Evolutionary conservation across 2,888 invertebrate genomes (phyloP).

Genomic region (Theristus sp.): DNA sequence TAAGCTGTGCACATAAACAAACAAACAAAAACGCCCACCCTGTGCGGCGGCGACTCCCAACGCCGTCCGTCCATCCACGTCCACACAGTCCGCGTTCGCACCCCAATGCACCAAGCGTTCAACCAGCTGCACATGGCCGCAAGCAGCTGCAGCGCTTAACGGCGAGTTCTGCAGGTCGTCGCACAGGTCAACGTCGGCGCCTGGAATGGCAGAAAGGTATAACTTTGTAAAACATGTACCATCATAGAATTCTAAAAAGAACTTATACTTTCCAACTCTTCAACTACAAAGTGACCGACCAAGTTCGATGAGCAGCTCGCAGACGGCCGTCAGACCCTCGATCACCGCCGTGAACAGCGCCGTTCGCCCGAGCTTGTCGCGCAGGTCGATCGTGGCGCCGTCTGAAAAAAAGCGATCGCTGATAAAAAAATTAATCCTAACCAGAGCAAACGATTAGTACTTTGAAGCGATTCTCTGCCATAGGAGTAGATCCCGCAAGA

Average conservation of each 20-base stretch:
- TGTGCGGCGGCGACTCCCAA: conserved; percentile 35
- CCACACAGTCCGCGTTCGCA: conserved; percentile 75
- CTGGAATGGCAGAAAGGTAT: conserved; percentile 38
- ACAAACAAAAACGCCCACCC: conserved; percentile 2
- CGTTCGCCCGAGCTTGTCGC: conserved; percentile 68
- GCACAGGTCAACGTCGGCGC: conserved; percentile 71
- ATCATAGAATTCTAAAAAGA: too few relatives aligned
- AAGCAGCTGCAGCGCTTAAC: conserved; percentile 31
- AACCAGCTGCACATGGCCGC: conserved; percentile 27
- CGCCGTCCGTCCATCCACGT: conserved; percentile 73
- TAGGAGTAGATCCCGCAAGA: too few relatives aligned
- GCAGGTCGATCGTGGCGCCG: conserved; percentile 59
- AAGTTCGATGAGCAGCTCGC: conserved; percentile 63
- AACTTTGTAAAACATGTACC: too few relatives aligned
- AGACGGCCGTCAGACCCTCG: conserved; percentile 75
- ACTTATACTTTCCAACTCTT: too few relatives aligned
- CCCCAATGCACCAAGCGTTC: conserved; percentile 10
- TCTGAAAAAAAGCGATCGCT: not conserved
- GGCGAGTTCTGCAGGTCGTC: conserved; percentile 64
- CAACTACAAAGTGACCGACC: too few relatives aligned
- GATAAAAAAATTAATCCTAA: too few relatives aligned
- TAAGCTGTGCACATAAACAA: not conserved
- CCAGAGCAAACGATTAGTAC: too few relatives aligned
- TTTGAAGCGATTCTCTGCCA: too few relatives aligned
- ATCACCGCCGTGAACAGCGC: conserved; percentile 72